phyloP scores from a whole-genome alignment of 2,797 vertebrate genomes.

The Yasuhikotakia modesta region DNA sequence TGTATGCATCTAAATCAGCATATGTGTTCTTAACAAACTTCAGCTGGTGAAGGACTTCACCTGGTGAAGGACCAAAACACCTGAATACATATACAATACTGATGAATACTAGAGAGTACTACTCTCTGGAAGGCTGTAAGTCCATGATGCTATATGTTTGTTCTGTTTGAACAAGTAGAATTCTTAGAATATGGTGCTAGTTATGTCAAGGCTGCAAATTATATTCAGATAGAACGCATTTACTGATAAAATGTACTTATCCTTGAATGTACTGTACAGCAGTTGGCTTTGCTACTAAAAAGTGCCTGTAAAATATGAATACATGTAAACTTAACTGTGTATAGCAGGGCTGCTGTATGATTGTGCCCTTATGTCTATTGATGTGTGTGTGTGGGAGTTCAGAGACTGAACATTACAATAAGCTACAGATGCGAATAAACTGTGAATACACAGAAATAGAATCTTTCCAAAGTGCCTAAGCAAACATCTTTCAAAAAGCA shows the following conservation, averaged over 20 bases:
- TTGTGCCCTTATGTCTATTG: not conserved
- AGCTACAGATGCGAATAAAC: constrained; percentile 2
- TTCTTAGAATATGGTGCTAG: not conserved
- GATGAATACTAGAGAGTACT: not conserved
- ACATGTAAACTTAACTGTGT: not conserved
- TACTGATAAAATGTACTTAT: too few relatives aligned
- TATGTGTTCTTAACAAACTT: not conserved
- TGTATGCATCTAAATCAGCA: not conserved
- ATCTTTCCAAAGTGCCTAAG: not conserved
- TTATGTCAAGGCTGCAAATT: not conserved
- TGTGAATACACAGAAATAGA: not conserved
- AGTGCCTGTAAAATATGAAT: too few relatives aligned
- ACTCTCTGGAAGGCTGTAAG: not conserved
- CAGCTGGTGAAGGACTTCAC: not conserved
- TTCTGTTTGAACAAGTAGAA: not conserved
- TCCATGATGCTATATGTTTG: not conserved
- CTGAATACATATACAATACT: not conserved
- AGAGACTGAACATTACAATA: not conserved
- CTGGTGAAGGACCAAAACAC: not conserved
- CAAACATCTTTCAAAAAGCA: constrained; percentile 12
- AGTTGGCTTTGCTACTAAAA: too few relatives aligned
- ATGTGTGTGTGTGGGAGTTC: not conserved
- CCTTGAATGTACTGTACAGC: too few relatives aligned
- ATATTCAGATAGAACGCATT: not conserved
- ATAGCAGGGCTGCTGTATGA: not conserved